phyloP scores from a whole-genome alignment of 2,113 vertebrate genomes.

The Ictidomys tridecemlineatus region DNA sequence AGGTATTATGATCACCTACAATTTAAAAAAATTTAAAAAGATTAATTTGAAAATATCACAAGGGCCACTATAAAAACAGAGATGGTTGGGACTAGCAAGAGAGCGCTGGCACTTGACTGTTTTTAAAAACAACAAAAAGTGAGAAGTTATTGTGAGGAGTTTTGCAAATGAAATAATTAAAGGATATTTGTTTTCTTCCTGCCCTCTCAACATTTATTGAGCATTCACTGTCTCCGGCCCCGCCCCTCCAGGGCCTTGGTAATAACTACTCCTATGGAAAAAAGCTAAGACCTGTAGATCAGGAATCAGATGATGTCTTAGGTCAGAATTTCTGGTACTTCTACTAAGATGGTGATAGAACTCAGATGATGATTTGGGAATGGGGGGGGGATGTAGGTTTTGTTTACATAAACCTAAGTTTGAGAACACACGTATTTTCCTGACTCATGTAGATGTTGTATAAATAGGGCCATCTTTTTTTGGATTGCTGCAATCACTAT shows the following conservation, averaged over 20 bases:
- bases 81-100: not conserved
- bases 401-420: not conserved
- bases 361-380: conserved; percentile 25
- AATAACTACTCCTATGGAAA: not conserved
- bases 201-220: not conserved
- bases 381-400: not conserved
- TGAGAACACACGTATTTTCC: not conserved
- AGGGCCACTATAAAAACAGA: not conserved
- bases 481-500: not conserved
- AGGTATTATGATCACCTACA: too few relatives aligned
- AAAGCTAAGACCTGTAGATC: not conserved
- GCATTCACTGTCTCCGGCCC: not conserved
- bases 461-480: not conserved
- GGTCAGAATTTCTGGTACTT: not conserved
- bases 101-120: rapidly evolving
- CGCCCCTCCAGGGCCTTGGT: not conserved
- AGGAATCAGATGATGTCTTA: not conserved
- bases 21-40: too few relatives aligned
- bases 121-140: not conserved
- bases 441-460: not conserved
- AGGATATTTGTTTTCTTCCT: not conserved
- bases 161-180: not conserved
- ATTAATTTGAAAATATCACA: not conserved
- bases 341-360: not conserved
- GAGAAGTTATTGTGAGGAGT: not conserved